Base-by-base conservation (phyloP, 2,888 invertebrate genomes). In the Sarcophaga carnaria region DNA sequence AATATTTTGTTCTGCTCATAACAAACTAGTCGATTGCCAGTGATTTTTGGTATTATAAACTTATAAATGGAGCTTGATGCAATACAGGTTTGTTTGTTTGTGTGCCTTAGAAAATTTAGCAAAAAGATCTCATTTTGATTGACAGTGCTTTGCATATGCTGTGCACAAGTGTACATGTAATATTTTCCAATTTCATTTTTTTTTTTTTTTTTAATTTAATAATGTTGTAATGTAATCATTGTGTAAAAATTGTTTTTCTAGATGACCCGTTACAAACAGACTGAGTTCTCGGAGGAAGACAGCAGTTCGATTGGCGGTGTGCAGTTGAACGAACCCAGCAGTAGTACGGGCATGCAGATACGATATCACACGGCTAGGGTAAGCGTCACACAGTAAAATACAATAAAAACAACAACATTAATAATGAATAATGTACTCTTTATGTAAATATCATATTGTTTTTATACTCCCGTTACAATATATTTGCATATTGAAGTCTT, bases 231-330 rank as follows among this genome's bases (percentile, higher is more conserved):
- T 67, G 6, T 1, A 25, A 67, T 77, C 71, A 27, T 45, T 63
- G 45, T 69, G 37, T 45, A 60, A n/a, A 54, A 17, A 67, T 67
- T 60, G 27, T 47, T n/a, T 67, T 76, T 54, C 25, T 94, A 97
- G 97, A 97, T 97, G 97, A 97, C 97, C 90, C 96, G 97, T 89
- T 97, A 97, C 92, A 97, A 97, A 94, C 97, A 97, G 93, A 96
- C 97, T 37, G 97, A 97, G 90, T 97, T 97, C 90, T 96, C 96
- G 92, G 97, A 97, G 91, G 97, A 97, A 88, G 97, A 97, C 91
- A 95, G 95, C 27, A 96, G 96, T 90, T 97, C 97, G 91, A 95
- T 97, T 90, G 97, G 97, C 89, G 97, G 97, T 75, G 97, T 97
- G 54, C 97, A 97, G 90, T 94, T 97, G 87, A 97, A 96, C 89